These are phyloP conservation scores for Acanthosoma haemorrhoidale DNA, from an alignment of 2,888 invertebrate genomes.

Conservation along the genomic window DNA sequence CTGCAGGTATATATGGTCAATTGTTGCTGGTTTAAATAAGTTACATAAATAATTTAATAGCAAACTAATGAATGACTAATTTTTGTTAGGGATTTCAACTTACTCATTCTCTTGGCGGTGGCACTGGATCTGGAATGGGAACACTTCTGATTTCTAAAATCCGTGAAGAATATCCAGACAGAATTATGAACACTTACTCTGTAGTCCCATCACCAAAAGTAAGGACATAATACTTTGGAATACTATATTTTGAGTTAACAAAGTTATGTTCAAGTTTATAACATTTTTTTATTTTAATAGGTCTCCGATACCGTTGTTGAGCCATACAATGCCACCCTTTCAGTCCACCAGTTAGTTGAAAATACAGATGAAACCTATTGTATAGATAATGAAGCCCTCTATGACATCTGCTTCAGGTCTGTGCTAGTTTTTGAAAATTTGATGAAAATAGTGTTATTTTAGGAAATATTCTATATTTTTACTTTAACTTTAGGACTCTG, in stretches of 20 bases:
- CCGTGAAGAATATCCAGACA: slow-evolving; percentile 60
- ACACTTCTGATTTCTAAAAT: slow-evolving; percentile 60
- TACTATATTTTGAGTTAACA: no score
- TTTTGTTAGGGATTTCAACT: slow-evolving; percentile 53
- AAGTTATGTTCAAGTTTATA: no score
- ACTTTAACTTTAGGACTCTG: slow-evolving; percentile 49
- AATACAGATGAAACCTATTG: slow-evolving; percentile 61
- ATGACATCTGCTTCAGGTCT: slow-evolving; percentile 63
- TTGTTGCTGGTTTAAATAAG: not conserved
- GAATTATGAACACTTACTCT: slow-evolving; percentile 59
- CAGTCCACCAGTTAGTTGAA: slow-evolving; percentile 58
- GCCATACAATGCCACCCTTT: slow-evolving; percentile 61
- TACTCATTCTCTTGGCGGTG: slow-evolving; percentile 59
- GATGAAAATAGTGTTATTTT: no score
- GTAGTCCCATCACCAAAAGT: slow-evolving; percentile 47
- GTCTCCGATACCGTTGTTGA: slow-evolving; percentile 62
- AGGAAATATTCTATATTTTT: no score
- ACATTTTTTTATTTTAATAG: slow-evolving; percentile 39
- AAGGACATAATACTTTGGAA: not conserved
- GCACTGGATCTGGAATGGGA: slow-evolving; percentile 63
- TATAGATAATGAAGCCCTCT: slow-evolving; percentile 60
- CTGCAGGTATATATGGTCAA: slow-evolving; percentile 42
- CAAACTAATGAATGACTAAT: not conserved
- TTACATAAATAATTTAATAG: not conserved
- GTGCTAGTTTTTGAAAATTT: no score